A percentile compares a stretch with the other conserved stretches of the same genome.
Evolutionary conservation across 2,113 vertebrate genomes (phyloP).

Genomic region (Eclectus roratus): DNA sequence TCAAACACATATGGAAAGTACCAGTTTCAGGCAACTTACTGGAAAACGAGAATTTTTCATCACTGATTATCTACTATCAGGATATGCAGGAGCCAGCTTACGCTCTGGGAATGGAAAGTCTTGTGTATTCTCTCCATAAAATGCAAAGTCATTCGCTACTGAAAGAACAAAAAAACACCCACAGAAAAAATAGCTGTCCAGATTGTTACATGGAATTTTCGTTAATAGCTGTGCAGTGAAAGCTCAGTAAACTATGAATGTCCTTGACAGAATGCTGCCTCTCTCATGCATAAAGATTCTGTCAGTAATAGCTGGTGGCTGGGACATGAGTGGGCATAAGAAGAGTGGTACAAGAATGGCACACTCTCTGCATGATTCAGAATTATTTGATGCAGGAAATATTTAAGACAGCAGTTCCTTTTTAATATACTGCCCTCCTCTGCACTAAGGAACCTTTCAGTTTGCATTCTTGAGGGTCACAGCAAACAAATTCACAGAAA

Average conservation of each 20-base stretch:
- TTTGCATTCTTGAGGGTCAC: background rate
- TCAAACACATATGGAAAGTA: background rate
- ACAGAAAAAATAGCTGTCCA: background rate
- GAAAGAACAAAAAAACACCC: background rate
- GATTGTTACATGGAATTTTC: background rate
- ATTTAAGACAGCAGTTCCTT: background rate
- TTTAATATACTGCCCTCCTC: background rate
- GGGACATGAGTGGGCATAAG: background rate
- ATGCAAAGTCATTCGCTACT: slow-evolving; percentile 71
- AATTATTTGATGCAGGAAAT: background rate
- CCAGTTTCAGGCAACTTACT: slow-evolving; percentile 55
- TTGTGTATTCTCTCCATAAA: slow-evolving; percentile 75
- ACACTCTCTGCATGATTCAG: background rate
- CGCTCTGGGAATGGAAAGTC: slow-evolving; percentile 81
- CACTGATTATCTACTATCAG: slow-evolving; percentile 74
- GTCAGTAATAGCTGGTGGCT: background rate
- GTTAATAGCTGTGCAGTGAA: background rate
- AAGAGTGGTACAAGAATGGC: background rate
- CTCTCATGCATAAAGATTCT: background rate
- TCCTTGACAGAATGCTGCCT: background rate
- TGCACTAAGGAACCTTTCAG: background rate
- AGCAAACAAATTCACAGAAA: background rate
- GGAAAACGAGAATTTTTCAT: slow-evolving; percentile 78
- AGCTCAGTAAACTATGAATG: background rate
- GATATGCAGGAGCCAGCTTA: slow-evolving; percentile 72